Evolutionary conservation across 2,113 vertebrate species (phyloP).

Genomic region (Odontophorus gujanensis): DNA sequence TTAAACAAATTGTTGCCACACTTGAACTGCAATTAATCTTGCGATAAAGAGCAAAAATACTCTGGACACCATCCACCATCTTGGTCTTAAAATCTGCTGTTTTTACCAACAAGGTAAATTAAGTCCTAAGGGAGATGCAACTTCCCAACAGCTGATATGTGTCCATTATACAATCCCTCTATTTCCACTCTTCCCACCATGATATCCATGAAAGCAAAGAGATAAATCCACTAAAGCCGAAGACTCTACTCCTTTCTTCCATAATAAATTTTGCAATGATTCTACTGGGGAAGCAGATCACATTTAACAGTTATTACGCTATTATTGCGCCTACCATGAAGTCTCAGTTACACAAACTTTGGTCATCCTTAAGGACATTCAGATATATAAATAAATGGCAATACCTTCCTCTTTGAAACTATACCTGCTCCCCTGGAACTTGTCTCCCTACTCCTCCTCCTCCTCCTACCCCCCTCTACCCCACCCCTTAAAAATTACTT

Average conservation of each 20-base stretch:
- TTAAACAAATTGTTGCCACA: neutral
- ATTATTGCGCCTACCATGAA: neutral
- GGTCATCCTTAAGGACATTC: neutral
- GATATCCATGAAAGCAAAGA: neutral
- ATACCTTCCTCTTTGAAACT: neutral
- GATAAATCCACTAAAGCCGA: neutral
- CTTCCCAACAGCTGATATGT: neutral
- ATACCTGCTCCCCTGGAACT: neutral
- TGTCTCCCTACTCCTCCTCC: too few relatives aligned
- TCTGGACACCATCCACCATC: too few relatives aligned
- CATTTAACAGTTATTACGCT: neutral
- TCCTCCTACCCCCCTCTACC: too few relatives aligned
- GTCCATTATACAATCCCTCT: neutral
- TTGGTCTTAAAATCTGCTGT: neutral
- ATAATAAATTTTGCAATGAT: neutral
- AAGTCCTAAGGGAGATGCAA: neutral
- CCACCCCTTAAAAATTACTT: neutral
- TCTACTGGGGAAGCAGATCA: neutral
- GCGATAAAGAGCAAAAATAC: too few relatives aligned
- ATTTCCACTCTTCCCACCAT: neutral
- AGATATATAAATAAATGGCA: neutral
- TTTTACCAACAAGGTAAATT: neutral
- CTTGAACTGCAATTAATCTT: neutral
- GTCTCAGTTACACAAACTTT: neutral
- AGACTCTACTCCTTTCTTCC: neutral